These are phyloP conservation scores for Drosophila virilis DNA, from an alignment of 1,140 invertebrate genomes.

Conservation along the genomic window DNA sequence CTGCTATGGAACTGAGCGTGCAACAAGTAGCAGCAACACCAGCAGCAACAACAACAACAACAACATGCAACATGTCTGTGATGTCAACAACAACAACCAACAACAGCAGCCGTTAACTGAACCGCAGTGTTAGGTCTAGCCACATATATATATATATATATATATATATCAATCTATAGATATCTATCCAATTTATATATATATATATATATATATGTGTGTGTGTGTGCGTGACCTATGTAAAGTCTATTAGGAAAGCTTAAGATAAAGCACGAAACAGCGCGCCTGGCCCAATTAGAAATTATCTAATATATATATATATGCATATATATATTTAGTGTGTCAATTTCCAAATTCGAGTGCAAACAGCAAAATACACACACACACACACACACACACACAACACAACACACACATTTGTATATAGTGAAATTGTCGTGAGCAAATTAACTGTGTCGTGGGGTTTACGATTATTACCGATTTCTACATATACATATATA, in stretches of 20 bases:
- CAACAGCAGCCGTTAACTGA: conserved; percentile 11
- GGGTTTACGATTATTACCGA: background rate
- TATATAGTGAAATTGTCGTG: conserved; percentile 28
- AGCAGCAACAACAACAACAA: conserved; percentile 26
- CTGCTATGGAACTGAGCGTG: conserved; percentile 62
- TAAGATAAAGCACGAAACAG: background rate
- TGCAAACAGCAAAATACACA: conserved; percentile 11
- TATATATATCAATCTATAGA: background rate
- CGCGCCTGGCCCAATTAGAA: conserved; percentile 4
- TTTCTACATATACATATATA: background rate
- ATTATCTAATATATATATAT: conserved; percentile 3
- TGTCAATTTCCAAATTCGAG: conserved; percentile 8
- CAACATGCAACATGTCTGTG: conserved; percentile 58
- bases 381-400: conserved; percentile 5
- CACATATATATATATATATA: conserved; percentile 1
- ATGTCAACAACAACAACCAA: conserved; percentile 51
- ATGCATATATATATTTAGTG: conserved; percentile 7
- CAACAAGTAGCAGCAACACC: conserved; percentile 2
- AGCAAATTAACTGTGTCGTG: conserved; percentile 1
- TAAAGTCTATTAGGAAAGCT: background rate
- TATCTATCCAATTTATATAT: background rate
- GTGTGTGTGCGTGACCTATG: background rate
- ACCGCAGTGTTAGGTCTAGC: background rate
- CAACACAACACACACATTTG: conserved; percentile 2
- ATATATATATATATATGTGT: conserved; percentile 2